phyloP scores from a whole-genome alignment of 1,140 invertebrate genomes.

The Micrasema longulum region DNA sequence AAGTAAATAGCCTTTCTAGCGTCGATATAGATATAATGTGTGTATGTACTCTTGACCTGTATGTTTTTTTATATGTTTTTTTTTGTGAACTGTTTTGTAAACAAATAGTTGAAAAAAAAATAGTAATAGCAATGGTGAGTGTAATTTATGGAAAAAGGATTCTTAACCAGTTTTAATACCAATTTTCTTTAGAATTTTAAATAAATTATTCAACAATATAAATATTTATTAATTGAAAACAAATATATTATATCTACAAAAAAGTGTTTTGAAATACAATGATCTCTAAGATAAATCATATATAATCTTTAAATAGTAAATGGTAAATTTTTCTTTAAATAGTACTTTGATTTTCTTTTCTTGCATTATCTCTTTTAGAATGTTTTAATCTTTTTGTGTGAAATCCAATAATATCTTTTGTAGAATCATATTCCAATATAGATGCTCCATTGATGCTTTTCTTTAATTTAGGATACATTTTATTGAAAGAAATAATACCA shows the following conservation, averaged over 20 bases:
- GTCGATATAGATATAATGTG: no score
- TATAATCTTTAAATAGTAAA: no score
- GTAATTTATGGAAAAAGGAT: no score
- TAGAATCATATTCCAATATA: slow-evolving; percentile 36
- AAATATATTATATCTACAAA: slow-evolving; percentile 23
- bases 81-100: no score
- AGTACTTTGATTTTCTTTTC: slow-evolving; percentile 37
- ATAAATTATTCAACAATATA: slow-evolving; percentile 26
- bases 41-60: no score
- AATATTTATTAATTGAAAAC: slow-evolving; percentile 41
- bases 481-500: slow-evolving; percentile 56
- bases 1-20: no score
- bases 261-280: slow-evolving; percentile 22
- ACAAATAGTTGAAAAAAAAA: no score
- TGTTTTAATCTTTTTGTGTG: slow-evolving; percentile 50
- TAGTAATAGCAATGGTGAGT: no score
- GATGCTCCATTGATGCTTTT: slow-evolving; percentile 29
- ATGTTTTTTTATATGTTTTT: no score
- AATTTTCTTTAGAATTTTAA: background rate
- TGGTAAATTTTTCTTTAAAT: no score
- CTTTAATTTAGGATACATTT: slow-evolving; percentile 60
- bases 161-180: no score
- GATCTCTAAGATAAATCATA: slow-evolving; percentile 17
- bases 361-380: slow-evolving; percentile 43
- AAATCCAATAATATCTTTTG: slow-evolving; percentile 44